phyloP scores from a whole-genome alignment of 2,888 invertebrate genomes.

The Endomychus coccineus region DNA sequence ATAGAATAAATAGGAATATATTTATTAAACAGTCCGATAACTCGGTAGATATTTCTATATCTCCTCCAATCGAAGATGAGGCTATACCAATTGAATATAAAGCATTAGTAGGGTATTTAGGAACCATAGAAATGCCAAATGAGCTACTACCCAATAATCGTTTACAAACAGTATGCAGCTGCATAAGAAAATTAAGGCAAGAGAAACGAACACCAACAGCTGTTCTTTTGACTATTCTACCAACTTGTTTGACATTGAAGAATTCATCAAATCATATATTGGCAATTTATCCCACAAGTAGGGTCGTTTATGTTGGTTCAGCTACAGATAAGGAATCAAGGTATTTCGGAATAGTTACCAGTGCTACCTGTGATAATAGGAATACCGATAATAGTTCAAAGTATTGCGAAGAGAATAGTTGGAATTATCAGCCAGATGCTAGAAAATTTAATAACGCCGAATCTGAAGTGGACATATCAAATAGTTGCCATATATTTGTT shows the following conservation, averaged over 20 bases:
- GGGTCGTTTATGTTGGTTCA: conserved; percentile 83
- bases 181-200: conserved; percentile 80
- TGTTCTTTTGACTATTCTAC: conserved; percentile 77
- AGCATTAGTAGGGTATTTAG: conserved; percentile 88
- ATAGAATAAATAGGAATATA: conserved; percentile 21
- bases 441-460: conserved; percentile 29
- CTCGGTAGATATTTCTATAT: conserved; percentile 22
- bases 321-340: conserved; percentile 85
- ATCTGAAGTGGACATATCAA: conserved; percentile 59
- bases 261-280: conserved; percentile 71
- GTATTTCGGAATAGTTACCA: conserved; percentile 89
- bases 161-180: conserved; percentile 71
- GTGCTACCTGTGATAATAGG: conserved; percentile 53
- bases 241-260: conserved; percentile 70
- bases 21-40: conserved; percentile 18
- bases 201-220: conserved; percentile 82
- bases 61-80: conserved; percentile 38
- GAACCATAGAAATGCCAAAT: conserved; percentile 92
- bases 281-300: conserved; percentile 79
- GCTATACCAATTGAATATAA: conserved; percentile 62
- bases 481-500: conserved; percentile 92
- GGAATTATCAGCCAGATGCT: conserved; percentile 22
- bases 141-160: conserved; percentile 69
- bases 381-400: conserved; percentile 26
- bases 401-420: too few species aligned